Conservation (phyloP, 1,140 invertebrate genomes). For the Dendroctonus ponderosae region DNA sequence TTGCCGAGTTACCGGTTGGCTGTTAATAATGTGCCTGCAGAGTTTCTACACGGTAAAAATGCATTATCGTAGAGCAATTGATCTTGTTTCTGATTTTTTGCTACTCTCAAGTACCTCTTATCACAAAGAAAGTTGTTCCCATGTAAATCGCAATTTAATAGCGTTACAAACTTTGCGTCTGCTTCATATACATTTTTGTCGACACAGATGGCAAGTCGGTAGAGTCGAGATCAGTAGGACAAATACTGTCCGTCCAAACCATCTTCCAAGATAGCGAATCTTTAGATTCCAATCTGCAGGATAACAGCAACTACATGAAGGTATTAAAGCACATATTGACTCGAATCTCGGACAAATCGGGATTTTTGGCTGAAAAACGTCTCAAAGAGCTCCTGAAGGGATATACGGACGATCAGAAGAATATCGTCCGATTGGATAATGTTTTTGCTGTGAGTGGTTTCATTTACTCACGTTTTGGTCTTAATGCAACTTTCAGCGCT, state of each 20-base stretch:
- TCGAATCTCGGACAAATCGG: conserved; percentile 56
- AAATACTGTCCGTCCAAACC: too few relatives aligned
- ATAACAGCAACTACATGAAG: conserved; percentile 13
- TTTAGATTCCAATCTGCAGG: not conserved
- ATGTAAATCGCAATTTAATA: too few relatives aligned
- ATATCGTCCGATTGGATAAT: conserved; percentile 65
- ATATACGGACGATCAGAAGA: conserved; percentile 58
- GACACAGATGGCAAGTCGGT: not conserved
- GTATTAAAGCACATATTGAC: conserved; percentile 52
- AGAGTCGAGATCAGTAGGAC: not conserved
- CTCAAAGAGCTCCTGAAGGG: conserved; percentile 59
- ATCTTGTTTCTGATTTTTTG: not conserved
- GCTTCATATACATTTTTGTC: too few relatives aligned
- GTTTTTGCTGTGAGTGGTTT: conserved; percentile 59
- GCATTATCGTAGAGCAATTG: not conserved
- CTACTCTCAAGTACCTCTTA: too few relatives aligned
- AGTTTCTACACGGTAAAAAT: conserved; percentile 22
- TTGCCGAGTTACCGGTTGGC: conserved; percentile 41
- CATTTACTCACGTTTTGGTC: too few relatives aligned
- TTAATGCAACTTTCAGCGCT: too few relatives aligned
- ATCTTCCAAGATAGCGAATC: too few relatives aligned
- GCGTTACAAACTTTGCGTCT: too few relatives aligned
- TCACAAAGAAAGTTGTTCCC: too few relatives aligned
- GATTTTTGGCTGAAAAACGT: conserved; percentile 66
- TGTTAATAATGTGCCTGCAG: conserved; percentile 34